Evolutionary conservation across 1,140 invertebrate genomes (phyloP).

Genomic region (Bombus confusus): DNA sequence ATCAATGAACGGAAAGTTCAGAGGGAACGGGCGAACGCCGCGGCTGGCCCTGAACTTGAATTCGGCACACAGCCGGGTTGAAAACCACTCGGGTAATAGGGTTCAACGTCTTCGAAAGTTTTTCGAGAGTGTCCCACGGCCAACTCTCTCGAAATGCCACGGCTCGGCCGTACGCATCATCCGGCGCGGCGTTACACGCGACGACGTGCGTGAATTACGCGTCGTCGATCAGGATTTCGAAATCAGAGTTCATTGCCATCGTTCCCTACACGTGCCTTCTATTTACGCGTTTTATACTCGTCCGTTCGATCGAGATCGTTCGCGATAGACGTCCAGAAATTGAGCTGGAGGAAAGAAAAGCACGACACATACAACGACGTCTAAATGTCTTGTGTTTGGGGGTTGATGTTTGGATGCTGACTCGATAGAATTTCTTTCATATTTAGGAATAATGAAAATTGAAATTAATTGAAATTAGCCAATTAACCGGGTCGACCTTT

Average conservation of each 20-base stretch:
- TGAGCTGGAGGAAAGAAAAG: no score
- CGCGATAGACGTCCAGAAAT: no score
- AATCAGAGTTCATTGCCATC: conserved; percentile 69
- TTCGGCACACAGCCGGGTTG: conserved; percentile 39
- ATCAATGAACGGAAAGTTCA: neutral
- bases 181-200: conserved; percentile 25
- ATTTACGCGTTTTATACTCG: no score
- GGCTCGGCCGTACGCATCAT: conserved; percentile 39
- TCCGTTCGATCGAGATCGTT: no score
- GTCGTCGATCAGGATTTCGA: neutral
- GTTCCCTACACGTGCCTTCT: neutral
- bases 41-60: conserved; percentile 72
- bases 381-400: no score
- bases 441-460: no score
- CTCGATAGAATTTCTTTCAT: no score
- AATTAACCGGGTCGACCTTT: neutral
- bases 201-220: conserved; percentile 53
- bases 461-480: neutral
- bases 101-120: conserved; percentile 77
- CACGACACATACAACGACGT: no score
- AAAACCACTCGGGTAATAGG: conserved; percentile 16
- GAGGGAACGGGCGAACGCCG: neutral
- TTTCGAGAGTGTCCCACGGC: conserved; percentile 49
- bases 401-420: no score
- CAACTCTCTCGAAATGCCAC: conserved; percentile 69